Conservation (phyloP, 1,140 invertebrate genomes). For the Potamilus streckersoni region DNA sequence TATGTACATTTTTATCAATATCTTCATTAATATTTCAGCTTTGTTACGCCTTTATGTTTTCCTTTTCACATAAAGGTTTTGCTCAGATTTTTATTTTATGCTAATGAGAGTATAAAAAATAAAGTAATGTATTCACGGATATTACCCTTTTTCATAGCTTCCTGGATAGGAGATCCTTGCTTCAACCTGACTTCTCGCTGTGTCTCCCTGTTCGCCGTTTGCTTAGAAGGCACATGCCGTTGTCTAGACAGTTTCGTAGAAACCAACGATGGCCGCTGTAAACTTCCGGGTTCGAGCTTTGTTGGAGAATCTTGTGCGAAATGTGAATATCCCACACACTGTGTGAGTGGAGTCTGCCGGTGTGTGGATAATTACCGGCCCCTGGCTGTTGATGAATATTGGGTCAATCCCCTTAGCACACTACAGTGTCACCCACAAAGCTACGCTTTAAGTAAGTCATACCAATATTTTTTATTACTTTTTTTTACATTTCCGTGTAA, state of each 20-base stretch:
- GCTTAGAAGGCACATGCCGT: slow-evolving; percentile 6
- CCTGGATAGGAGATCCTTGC: slow-evolving; percentile 18
- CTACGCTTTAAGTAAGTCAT: slow-evolving; percentile 16
- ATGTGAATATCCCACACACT: slow-evolving; percentile 31
- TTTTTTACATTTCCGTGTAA: too few relatives aligned
- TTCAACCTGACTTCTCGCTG: slow-evolving; percentile 12
- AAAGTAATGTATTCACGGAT: too few relatives aligned
- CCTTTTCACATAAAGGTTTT: too few relatives aligned
- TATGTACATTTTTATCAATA: too few relatives aligned
- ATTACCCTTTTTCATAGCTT: slow-evolving; percentile 6
- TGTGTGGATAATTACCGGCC: slow-evolving; percentile 24
- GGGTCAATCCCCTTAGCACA: slow-evolving; percentile 27
- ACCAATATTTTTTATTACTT: too few relatives aligned
- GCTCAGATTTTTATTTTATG: too few relatives aligned
- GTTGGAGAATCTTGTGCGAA: slow-evolving; percentile 18
- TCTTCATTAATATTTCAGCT: too few relatives aligned
- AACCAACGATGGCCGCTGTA: slow-evolving; percentile 32
- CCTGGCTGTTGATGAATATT: slow-evolving; percentile 24
- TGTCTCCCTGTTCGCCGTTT: slow-evolving; percentile 24
- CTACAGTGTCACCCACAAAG: slow-evolving; percentile 22
- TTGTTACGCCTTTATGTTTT: too few relatives aligned
- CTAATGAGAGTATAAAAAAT: too few relatives aligned
- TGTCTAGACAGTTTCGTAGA: slow-evolving; percentile 17
- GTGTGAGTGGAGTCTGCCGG: slow-evolving; percentile 15
- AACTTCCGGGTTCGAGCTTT: slow-evolving; percentile 23